Evolutionary conservation across 1,140 invertebrate genomes (phyloP).

Genomic region (Cephus cinctus): DNA sequence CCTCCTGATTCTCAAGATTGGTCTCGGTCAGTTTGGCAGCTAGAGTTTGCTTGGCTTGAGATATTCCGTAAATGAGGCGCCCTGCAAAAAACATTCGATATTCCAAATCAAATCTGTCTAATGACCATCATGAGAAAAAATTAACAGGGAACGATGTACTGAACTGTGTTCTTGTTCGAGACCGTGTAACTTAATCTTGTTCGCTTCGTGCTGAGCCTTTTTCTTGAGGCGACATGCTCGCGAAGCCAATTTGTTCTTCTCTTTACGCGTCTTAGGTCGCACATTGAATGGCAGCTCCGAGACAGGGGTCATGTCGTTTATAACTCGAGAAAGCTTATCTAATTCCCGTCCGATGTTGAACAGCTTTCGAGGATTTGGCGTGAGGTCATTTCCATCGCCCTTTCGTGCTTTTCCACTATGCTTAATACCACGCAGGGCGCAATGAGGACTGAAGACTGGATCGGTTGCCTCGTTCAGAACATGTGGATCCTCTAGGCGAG

Average conservation of each 20-base stretch:
- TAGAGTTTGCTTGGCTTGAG: slow-evolving; percentile 66
- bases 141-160: slow-evolving; percentile 22
- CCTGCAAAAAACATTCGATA: slow-evolving; percentile 53
- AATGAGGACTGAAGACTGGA: slow-evolving; percentile 89
- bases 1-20: slow-evolving; percentile 59
- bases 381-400: slow-evolving; percentile 96
- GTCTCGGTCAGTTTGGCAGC: slow-evolving; percentile 61
- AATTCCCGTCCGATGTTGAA: slow-evolving; percentile 89
- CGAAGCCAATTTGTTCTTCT: slow-evolving; percentile 97
- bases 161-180: slow-evolving; percentile 91
- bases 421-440: slow-evolving; percentile 86
- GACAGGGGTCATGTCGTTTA: slow-evolving; percentile 94
- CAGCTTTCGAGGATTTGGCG: slow-evolving; percentile 91
- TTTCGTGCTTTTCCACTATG: slow-evolving; percentile 93
- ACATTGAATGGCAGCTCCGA: slow-evolving; percentile 88
- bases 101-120: slow-evolving; percentile 4
- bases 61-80: slow-evolving; percentile 66
- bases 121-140: not conserved
- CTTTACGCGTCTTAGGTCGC: slow-evolving; percentile 89
- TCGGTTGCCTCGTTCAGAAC: slow-evolving; percentile 85
- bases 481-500: slow-evolving; percentile 89
- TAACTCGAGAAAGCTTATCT: slow-evolving; percentile 85
- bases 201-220: slow-evolving; percentile 93
- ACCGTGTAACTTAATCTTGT: slow-evolving; percentile 92
- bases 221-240: slow-evolving; percentile 93